Evolutionary conservation across 2,797 vertebrate genomes (phyloP), one percentile per base, ranked within the genome.

Genomic region (Squalus acanthias): DNA sequence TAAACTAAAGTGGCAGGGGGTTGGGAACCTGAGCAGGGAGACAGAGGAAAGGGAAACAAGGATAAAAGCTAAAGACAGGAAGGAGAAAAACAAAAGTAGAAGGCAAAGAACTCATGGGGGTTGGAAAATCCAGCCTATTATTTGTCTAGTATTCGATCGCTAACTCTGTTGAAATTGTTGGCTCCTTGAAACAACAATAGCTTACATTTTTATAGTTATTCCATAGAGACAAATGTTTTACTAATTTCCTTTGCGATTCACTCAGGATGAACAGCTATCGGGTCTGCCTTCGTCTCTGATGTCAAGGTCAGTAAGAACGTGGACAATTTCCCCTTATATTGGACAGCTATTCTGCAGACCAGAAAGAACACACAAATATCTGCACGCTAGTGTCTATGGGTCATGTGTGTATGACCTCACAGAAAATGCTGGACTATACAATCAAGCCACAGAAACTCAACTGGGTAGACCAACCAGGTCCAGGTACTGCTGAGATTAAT

Each of bases 351-450:
- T 97, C 97, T 96, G 97, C 97, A 72, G 96, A 96, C 96, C 96
- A 72, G 10, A 96, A 97, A 97, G 97, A 97, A 97, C 97, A 97
- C 97, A 98, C 97, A 97, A 97, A 97, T 98, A 97, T 97, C 97
- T 98, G 91, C 97, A 96, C 97, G 97, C 97, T 97, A 97, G 96
- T 46, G 10, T 97, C 96, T 97, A 97, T 97, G 97, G 98, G 97
- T 97, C 97, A 97, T 97, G 97, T 96, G 97, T 97, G 96, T 97
- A 97, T 97, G 97, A 98, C 97, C 97, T 97, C 96, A 96, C 96
- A 97, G 97, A 97, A 97, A 97, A 97, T 96, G 97, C 76, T 96
- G 97, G 97, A 97, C 97, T 97, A 96, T 97, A 97, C 96, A 97
- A 97, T 96, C 96, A 96, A 50, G 97, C 96, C 97, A 97, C 97